Evolutionary conservation across 2,113 vertebrate species (phyloP).

Genomic region (Vulpes lagopus): DNA sequence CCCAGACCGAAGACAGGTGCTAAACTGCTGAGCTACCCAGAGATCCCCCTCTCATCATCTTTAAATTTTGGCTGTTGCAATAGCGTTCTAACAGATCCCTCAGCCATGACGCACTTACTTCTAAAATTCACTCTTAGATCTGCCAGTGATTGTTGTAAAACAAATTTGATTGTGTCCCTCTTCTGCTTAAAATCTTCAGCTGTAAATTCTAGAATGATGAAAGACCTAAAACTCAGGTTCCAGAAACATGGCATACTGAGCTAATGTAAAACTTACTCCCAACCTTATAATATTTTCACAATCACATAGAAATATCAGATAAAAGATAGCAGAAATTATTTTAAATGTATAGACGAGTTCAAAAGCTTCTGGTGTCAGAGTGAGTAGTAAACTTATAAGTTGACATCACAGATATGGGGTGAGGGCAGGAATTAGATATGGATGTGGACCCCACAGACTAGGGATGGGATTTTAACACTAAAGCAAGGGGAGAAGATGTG

Average conservation of each 20-base stretch:
- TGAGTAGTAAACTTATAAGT: not conserved
- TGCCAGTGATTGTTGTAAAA: not conserved
- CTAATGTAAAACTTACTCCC: not conserved
- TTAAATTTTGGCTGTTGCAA: not conserved
- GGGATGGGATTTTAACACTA: not conserved
- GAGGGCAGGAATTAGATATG: not conserved
- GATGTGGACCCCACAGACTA: not conserved
- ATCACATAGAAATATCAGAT: not conserved
- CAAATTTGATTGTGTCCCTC: not conserved
- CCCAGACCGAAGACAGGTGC: too few species aligned
- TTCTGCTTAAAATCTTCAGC: not conserved
- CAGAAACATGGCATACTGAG: not conserved
- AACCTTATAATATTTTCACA: not conserved
- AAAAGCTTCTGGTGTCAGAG: not conserved
- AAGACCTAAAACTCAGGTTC: not conserved
- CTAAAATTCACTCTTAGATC: not conserved
- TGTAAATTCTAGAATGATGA: slow-evolving; percentile 7
- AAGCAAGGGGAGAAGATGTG: not conserved
- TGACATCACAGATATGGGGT: not conserved
- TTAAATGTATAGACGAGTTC: not conserved
- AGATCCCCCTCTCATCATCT: not conserved
- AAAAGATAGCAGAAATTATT: not conserved
- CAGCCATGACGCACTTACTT: not conserved
- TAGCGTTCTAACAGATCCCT: not conserved
- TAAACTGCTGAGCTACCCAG: too few species aligned